These are phyloP conservation scores for Drosophila mimetica DNA, from an alignment of 2,888 invertebrate species.

Conservation along the genomic window DNA sequence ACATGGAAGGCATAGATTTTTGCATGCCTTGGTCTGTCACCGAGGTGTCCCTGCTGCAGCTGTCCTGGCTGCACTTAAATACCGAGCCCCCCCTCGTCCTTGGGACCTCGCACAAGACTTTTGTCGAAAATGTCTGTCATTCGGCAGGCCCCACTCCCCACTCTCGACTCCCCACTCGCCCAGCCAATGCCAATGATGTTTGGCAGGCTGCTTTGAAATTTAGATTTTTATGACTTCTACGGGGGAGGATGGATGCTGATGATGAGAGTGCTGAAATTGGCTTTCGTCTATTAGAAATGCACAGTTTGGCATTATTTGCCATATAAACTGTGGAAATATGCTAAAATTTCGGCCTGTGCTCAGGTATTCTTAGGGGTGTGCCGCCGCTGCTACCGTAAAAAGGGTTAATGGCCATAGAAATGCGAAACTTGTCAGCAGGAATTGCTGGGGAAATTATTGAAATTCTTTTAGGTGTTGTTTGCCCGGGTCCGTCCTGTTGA, in stretches of 20 bases:
- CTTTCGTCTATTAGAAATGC: slow-evolving; percentile 75
- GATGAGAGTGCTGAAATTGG: slow-evolving; percentile 67
- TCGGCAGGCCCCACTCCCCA: slow-evolving; percentile 55
- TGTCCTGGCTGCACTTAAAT: slow-evolving; percentile 47
- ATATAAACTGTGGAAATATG: slow-evolving; percentile 76
- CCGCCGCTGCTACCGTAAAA: slow-evolving; percentile 46
- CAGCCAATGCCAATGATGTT: slow-evolving; percentile 37
- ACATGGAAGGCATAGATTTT: slow-evolving; percentile 70
- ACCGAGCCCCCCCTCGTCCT: slow-evolving; percentile 6
- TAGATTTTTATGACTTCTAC: slow-evolving; percentile 70
- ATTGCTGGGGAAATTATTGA: slow-evolving; percentile 71
- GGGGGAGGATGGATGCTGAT: slow-evolving; percentile 37
- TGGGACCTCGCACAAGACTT: slow-evolving; percentile 66
- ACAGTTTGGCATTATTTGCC: slow-evolving; percentile 76
- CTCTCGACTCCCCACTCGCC: slow-evolving; percentile 18
- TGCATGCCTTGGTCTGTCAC: slow-evolving; percentile 61
- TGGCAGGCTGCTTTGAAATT: slow-evolving; percentile 71
- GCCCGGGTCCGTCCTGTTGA: slow-evolving; percentile 53
- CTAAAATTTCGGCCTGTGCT: slow-evolving; percentile 51
- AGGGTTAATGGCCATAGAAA: slow-evolving; percentile 77
- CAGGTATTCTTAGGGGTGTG: slow-evolving; percentile 49
- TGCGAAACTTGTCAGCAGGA: slow-evolving; percentile 75
- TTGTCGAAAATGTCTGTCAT: slow-evolving; percentile 77
- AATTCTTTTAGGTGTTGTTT: slow-evolving; percentile 66
- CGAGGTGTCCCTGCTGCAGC: slow-evolving; percentile 36